Base-by-base conservation (phyloP, 2,113 vertebrate species). In the Megaceryle torquata region DNA sequence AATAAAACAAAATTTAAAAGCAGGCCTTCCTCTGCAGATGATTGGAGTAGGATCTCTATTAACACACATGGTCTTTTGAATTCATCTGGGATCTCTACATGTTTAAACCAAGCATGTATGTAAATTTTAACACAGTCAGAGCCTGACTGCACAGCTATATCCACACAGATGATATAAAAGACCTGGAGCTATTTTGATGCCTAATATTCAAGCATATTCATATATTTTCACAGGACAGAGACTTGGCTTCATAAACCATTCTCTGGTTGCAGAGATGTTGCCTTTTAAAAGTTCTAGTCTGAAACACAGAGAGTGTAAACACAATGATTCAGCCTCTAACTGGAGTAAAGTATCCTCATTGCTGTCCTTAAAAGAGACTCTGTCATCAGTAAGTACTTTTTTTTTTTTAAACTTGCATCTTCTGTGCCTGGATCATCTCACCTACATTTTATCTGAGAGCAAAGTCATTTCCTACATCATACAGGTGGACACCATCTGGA, bases 401-500 rank as follows among this genome's bases (percentile, higher is more conserved):
- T 96, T 79, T 70, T 4, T 74, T 72, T 88, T 90, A 56, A 3
- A 31, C 89, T 81, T 84, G 81, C 68, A 35, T 92, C 78, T 93
- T 91, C 65, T 69, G n/a, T 82, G 61, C 79, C 20, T 65, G 88
- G 72, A 75, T 94, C 71, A 84, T 92, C 81, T 96, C 96, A 96
- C 82, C 57, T 90, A 87, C 31, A 31, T 95, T 90, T 95, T 81
- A 67, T 94, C 86, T 90, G 91, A 91, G 60, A 87, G 74, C 67
- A 78, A 46, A 84, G 50, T 82, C 1, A 83, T 91, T 97, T 96
- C 61, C 77, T 85, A 56, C 70, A 81, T 87, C 74, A 37, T 77
- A 56, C 94, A 96, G 93, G 93, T 91, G 94, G 93, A 84, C 75
- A 59, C 97, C 97, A 95, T 96, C 96, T 97, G 96, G 91, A 80